phyloP scores from a whole-genome alignment of 2,113 vertebrate genomes.

The Parus major region DNA sequence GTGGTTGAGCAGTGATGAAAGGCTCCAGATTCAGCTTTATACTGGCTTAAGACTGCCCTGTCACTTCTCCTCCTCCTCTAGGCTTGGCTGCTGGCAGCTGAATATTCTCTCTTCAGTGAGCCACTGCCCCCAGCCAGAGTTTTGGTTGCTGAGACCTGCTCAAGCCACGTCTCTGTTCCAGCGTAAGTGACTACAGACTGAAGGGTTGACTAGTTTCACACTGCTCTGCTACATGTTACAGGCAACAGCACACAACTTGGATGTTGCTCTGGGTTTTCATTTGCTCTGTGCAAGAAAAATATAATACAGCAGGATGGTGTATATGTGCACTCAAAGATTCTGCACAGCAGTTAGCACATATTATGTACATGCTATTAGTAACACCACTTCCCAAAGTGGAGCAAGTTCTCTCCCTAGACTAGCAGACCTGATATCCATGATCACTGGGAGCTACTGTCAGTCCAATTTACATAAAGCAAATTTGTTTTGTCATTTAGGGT shows the following conservation, averaged over 20 bases:
- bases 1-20: not conserved
- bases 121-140: not conserved
- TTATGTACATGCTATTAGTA: not conserved
- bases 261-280: not conserved
- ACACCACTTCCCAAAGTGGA: not conserved
- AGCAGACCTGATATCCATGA: not conserved
- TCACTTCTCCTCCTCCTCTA: not conserved
- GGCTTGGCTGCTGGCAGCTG: not conserved
- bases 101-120: not conserved
- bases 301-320: not conserved
- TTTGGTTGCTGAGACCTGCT: not conserved
- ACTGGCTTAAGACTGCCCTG: not conserved
- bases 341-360: not conserved
- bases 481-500: conserved; percentile 3
- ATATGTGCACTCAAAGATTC: not conserved
- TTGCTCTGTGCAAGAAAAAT: not conserved
- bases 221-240: not conserved
- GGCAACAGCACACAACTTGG: not conserved
- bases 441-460: conserved; percentile 23
- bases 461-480: not conserved
- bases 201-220: not conserved
- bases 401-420: not conserved
- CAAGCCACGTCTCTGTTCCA: not conserved
- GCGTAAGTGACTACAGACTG: not conserved
- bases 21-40: not conserved